A percentile compares a stretch with the other conserved stretches of the same genome.
These are phyloP conservation scores for Brachypalpus laphriformis DNA, from an alignment of 2,888 invertebrate species.

Conservation along the genomic window DNA sequence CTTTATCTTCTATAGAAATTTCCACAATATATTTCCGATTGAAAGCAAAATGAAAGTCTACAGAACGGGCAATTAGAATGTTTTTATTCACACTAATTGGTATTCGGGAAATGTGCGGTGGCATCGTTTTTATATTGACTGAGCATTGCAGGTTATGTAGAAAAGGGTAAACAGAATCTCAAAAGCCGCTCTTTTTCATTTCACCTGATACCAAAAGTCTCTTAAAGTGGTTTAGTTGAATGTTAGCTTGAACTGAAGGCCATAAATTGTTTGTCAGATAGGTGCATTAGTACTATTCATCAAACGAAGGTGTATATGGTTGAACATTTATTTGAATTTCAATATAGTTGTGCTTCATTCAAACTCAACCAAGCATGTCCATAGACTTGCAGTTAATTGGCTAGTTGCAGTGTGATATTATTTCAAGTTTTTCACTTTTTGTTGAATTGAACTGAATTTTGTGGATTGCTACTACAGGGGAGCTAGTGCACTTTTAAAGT, in stretches of 20 bases:
- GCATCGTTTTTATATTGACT: not conserved
- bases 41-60: not conserved
- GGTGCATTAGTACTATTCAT: not conserved
- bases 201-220: not conserved
- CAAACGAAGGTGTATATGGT: slow-evolving; percentile 1
- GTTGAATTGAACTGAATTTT: not conserved
- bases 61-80: slow-evolving; percentile 42
- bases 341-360: slow-evolving; percentile 9
- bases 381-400: slow-evolving; percentile 34
- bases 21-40: slow-evolving; percentile 6
- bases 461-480: too few species aligned
- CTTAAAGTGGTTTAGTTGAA: slow-evolving; percentile 21
- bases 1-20: too few species aligned
- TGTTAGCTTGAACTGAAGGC: too few species aligned
- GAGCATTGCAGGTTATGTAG: not conserved
- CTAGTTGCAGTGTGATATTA: slow-evolving; percentile 9
- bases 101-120: slow-evolving; percentile 11
- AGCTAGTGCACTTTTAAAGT: too few species aligned
- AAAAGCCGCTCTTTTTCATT: not conserved
- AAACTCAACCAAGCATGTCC: not conserved
- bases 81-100: slow-evolving; percentile 47
- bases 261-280: slow-evolving; percentile 36
- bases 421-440: slow-evolving; percentile 35
- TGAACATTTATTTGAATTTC: slow-evolving; percentile 1
- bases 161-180: not conserved